Base-by-base conservation (phyloP, 2,888 invertebrate species). In the Opisthograptis luteolata region DNA sequence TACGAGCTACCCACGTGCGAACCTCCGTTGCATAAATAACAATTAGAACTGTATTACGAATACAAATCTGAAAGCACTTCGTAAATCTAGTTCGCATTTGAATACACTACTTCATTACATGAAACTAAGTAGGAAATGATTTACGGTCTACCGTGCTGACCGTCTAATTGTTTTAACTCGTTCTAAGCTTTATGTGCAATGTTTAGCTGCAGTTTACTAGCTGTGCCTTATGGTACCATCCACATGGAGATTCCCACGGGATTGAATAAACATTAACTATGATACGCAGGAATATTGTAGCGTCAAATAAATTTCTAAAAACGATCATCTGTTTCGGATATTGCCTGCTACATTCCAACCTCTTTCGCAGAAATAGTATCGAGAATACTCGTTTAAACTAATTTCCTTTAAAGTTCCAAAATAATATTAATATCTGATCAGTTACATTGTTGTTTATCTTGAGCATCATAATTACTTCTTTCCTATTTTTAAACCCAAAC, bases 1-100 rank as follows among this genome's bases (percentile, higher is more conserved):
- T 59, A 58, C 62, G 44, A 50, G 41, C 62, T 55, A 49, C 62
- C 62, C 62, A 62, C 62, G 59, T 57, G 51, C 57, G 37, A 55
- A 61, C 51, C 59, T 55, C 40, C 37, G 48, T 59, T 54, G 40
- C 59, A 62, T 62, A 59, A 62, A 62, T 62, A 62, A 62, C 59
- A 62, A 62, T 62, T 62, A 62, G 55, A 61, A 53, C 56, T 54
- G 59, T 59, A 62, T 58, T 59, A 62, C 55, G 53, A 57, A 47
- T 52, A 55, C 61, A 57, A 57, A 58, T 54, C 55, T 55, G 50
- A 55, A 59, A 59, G 55, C 59, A 58, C 62, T 62, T 51, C 57
- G 59, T 58, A 55, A 59, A 59, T 62, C 57, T 58, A 58, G 46
- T 59, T 55, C 41, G 54, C 57, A 44, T 59, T 62, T 55, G 48